These are phyloP conservation scores for Drymodes brunneopygia DNA, from an alignment of 2,113 vertebrate genomes.

Conservation along the genomic window DNA sequence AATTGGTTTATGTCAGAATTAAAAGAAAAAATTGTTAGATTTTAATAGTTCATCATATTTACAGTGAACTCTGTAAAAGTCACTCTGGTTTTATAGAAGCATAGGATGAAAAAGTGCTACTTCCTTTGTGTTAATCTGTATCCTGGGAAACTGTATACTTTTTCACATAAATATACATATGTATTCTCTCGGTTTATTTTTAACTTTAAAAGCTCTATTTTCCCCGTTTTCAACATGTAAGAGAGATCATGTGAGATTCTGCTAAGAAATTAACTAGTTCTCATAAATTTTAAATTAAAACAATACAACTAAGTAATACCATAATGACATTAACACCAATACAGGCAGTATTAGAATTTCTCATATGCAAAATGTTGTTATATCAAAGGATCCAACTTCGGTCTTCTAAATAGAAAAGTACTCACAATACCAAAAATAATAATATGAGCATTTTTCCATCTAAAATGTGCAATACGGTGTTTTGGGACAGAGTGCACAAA, in stretches of 20 bases:
- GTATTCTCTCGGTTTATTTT: not conserved
- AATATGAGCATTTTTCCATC: not conserved
- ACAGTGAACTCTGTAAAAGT: not conserved
- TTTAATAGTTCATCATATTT: not conserved
- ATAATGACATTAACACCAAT: not conserved
- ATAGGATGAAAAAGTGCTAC: not conserved
- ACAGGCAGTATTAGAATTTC: not conserved
- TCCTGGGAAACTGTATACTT: not conserved
- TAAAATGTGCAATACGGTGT: not conserved
- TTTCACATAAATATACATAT: not conserved
- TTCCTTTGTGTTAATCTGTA: not conserved
- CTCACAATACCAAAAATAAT: not conserved
- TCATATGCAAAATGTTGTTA: not conserved
- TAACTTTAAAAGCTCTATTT: not conserved
- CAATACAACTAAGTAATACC: not conserved
- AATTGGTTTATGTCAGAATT: not conserved
- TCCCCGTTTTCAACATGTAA: not conserved
- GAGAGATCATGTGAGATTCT: not conserved
- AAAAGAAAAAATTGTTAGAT: not conserved
- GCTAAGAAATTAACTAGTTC: not conserved
- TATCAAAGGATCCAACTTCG: not conserved
- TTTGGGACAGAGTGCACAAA: not conserved
- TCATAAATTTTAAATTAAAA: not conserved
- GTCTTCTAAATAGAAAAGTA: not conserved
- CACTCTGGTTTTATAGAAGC: not conserved